Conservation (phyloP, 2,888 invertebrate species). For the Caenorhabditis wallacei region DNA sequence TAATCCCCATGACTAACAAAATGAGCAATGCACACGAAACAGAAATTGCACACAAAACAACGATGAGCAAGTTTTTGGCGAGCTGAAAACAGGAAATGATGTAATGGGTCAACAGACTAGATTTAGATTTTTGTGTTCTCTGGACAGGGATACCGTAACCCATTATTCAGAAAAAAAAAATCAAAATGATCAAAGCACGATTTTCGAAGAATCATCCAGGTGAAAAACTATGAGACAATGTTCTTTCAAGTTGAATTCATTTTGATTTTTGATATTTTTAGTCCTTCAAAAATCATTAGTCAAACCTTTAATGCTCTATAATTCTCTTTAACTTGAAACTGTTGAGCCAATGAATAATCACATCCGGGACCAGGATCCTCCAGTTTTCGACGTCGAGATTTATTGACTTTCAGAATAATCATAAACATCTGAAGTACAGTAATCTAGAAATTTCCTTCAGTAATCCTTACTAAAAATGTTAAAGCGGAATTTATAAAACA, state of each 20-base stretch:
- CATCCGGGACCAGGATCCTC: slow-evolving; percentile 25
- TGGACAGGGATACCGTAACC: background rate
- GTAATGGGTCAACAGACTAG: background rate
- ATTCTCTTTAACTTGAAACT: slow-evolving; percentile 46
- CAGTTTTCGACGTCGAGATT: slow-evolving; percentile 12
- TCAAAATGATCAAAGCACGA: background rate
- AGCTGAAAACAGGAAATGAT: slow-evolving; percentile 25
- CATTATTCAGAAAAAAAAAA: background rate
- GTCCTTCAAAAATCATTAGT: background rate
- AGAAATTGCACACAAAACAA: slow-evolving; percentile 42
- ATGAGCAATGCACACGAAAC: slow-evolving; percentile 52
- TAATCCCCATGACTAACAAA: slow-evolving; percentile 25
- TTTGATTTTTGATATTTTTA: background rate
- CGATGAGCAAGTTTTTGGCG: slow-evolving; percentile 45
- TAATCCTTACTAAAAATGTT: slow-evolving; percentile 8
- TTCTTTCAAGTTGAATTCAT: background rate
- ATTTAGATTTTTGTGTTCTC: background rate
- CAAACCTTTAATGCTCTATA: slow-evolving; percentile 34
- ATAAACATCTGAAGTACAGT: slow-evolving; percentile 29
- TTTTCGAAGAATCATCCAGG: slow-evolving; percentile 7
- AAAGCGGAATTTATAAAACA: slow-evolving; percentile 35
- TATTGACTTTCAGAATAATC: slow-evolving; percentile 36
- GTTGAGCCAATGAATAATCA: slow-evolving; percentile 39
- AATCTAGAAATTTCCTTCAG: background rate
- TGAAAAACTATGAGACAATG: slow-evolving; percentile 7